Percentiles rank a stretch among this genome's conserved stretches.
Conservation (phyloP, 1,140 invertebrate genomes). For the Nasonia vitripennis region DNA sequence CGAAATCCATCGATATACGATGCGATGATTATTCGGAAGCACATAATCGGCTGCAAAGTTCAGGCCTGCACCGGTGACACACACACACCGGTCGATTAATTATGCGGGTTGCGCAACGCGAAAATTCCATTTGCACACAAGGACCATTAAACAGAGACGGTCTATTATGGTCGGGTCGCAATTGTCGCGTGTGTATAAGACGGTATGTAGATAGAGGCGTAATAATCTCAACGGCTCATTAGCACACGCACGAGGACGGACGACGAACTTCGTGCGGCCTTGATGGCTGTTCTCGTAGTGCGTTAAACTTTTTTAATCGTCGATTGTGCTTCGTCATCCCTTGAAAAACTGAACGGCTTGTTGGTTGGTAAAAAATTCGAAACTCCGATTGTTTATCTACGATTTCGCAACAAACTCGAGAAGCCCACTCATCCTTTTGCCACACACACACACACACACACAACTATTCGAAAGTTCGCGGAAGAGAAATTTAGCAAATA, state of each 20-base stretch:
- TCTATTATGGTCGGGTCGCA: neutral
- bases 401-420: too few relatives aligned
- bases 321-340: neutral
- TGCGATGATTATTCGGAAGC: too few relatives aligned
- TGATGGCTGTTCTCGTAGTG: neutral
- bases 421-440: too few relatives aligned
- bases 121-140: constrained; percentile 11
- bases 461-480: too few relatives aligned
- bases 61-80: neutral
- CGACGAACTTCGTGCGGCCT: neutral
- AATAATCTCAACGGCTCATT: constrained; percentile 14
- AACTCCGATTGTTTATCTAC: too few relatives aligned
- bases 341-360: neutral
- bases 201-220: neutral
- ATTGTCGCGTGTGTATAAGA: neutral
- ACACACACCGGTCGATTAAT: neutral
- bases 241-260: neutral
- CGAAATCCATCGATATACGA: too few relatives aligned
- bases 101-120: neutral
- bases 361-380: too few relatives aligned
- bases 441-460: too few relatives aligned
- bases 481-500: too few relatives aligned
- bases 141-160: neutral
- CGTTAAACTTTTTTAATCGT: neutral
- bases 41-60: neutral